Base-by-base conservation (phyloP, 2,113 vertebrate species). In the Eptesicus fuscus region DNA sequence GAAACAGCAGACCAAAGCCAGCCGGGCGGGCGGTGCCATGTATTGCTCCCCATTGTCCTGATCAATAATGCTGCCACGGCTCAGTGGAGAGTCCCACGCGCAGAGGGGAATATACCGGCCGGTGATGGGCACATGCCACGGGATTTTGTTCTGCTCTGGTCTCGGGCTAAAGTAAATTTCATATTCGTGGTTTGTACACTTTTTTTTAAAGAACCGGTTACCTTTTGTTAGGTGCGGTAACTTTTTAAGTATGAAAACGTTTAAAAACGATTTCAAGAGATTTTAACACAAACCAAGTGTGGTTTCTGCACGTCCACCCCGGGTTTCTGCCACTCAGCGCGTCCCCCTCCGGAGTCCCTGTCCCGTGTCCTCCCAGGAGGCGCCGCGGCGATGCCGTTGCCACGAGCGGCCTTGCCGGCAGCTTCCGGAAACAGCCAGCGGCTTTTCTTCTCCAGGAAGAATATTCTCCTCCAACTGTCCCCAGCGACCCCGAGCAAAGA, bases 1-100 rank as follows among this genome's bases (percentile, higher is more conserved):
- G 20, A 49, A 49, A 49, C 14, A 49, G 14, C 49, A 14, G 5
- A 16, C 47, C 16, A 49, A 5, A 14, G 49, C 49, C 49, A 49
- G 14, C 49, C 49, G 49, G 47, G 49, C 12, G 13, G 18, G 18
- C 51, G 51, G 51, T 53, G 51, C 51, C 51, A 7, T 6, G 51
- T 20, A 18, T 53, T 18, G 18, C 18, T 56, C 53, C 23, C 1
- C 0, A 5, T 28, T 35, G 69, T 25, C 9, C 9, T 30, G 49
- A n/a, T 23, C 35, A 1, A 0, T 3, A 2, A 61, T 0, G 2
- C 20, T 32, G 0, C 83, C 11, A 0, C 0, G 2, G 35, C 40
- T 30, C 63, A 6, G 7, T 6, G n/a, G 37, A 37, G 4, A 37
- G 37, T 37, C 25, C 18, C 11, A 0, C 40, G 7, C 9, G 5